A percentile compares a stretch with the other conserved stretches of the same genome.
Conservation (phyloP, 1,140 invertebrate genomes). For the Calliphora vicina region DNA sequence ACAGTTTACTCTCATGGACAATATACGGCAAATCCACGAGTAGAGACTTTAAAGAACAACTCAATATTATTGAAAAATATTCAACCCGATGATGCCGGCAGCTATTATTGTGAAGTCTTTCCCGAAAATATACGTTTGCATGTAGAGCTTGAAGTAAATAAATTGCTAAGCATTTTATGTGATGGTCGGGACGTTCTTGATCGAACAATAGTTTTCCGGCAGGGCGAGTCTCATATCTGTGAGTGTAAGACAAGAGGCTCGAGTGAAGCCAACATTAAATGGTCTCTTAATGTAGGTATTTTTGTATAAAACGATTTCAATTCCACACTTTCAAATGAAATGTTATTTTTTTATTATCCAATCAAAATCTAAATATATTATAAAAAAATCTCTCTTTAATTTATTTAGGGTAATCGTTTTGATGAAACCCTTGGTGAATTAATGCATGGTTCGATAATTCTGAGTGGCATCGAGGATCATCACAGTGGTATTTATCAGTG, state of each 20-base stretch:
- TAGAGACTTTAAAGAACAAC: conserved; percentile 52
- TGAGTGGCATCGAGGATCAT: conserved; percentile 52
- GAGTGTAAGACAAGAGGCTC: conserved; percentile 50
- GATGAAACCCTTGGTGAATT: conserved; percentile 29
- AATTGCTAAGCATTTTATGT: conserved; percentile 51
- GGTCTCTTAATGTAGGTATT: conserved; percentile 57
- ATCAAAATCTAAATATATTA: no score
- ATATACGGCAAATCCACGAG: conserved; percentile 42
- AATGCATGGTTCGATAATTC: conserved; percentile 7
- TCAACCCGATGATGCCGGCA: conserved; percentile 48
- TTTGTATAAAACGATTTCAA: neutral
- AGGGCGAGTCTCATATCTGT: conserved; percentile 55
- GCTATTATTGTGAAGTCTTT: conserved; percentile 55
- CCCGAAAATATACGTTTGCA: conserved; percentile 50
- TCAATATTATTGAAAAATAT: conserved; percentile 48
- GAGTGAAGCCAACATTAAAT: conserved; percentile 48
- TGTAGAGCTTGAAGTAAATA: conserved; percentile 46
- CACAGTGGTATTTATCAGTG: conserved; percentile 56
- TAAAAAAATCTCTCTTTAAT: neutral
- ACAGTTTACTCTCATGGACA: conserved; percentile 47
- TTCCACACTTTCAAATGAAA: no score
- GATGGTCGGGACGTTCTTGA: conserved; percentile 58
- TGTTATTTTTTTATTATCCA: neutral
- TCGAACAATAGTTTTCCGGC: conserved; percentile 55
- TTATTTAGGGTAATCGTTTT: conserved; percentile 47